These are phyloP conservation scores for Anoplius nigerrimus DNA, from an alignment of 2,888 invertebrate genomes.

Conservation along the genomic window DNA sequence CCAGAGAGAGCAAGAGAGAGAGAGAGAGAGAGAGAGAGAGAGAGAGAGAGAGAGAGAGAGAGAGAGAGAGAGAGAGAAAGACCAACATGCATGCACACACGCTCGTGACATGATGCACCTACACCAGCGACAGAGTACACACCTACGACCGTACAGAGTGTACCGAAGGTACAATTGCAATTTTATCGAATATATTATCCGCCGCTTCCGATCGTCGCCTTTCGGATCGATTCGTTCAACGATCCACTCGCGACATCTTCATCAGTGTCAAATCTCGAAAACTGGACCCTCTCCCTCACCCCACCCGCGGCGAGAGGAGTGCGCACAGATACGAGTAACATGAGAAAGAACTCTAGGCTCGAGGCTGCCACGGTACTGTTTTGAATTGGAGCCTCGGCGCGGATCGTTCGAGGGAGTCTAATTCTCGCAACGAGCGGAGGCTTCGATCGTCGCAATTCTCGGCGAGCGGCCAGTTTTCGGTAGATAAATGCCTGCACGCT, in stretches of 20 bases:
- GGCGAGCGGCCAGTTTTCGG: slow-evolving; percentile 54
- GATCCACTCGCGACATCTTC: no score
- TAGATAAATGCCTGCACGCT: slow-evolving; percentile 54
- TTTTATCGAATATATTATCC: slow-evolving; percentile 8
- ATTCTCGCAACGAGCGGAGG: no score
- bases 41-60: slow-evolving; percentile 43
- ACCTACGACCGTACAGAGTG: slow-evolving; percentile 49
- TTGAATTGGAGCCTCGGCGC: no score
- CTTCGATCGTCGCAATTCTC: neutral
- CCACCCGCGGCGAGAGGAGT: no score
- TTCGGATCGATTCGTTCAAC: no score
- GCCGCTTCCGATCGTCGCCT: neutral
- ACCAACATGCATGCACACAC: no score
- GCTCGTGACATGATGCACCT: slow-evolving; percentile 41
- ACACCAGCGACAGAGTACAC: neutral
- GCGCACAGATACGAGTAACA: no score
- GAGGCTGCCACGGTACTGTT: no score
- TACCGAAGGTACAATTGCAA: slow-evolving; percentile 57
- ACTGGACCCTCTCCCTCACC: no score
- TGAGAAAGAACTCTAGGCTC: no score
- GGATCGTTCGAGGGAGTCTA: no score
- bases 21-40: slow-evolving; percentile 23
- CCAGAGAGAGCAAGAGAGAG: neutral
- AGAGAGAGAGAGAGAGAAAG: neutral
- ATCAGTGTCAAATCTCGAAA: no score